phyloP scores from a whole-genome alignment of 2,797 vertebrate genomes.

The Coregonus sp. region DNA sequence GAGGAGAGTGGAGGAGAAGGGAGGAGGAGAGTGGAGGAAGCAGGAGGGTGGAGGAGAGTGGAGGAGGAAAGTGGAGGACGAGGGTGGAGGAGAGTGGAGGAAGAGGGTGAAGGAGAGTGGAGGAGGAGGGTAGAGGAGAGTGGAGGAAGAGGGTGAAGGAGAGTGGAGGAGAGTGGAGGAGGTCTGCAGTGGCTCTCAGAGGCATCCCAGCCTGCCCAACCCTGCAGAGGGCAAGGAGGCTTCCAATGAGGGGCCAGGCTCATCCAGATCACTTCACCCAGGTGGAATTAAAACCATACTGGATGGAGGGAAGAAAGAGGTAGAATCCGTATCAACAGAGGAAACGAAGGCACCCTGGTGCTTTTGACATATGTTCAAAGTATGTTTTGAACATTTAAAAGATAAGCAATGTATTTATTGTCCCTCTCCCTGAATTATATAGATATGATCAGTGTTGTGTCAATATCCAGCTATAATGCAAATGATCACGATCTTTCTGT shows the following conservation, averaged over 20 bases:
- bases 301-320: constrained; percentile 53
- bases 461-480: background rate
- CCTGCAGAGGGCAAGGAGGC: constrained; percentile 57
- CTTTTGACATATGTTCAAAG: background rate
- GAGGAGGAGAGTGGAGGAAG: too few species aligned
- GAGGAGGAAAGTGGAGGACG: too few species aligned
- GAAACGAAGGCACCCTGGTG: constrained; percentile 21
- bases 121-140: too few species aligned
- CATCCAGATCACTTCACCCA: constrained; percentile 67
- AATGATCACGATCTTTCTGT: background rate
- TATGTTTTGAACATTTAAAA: background rate
- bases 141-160: too few species aligned
- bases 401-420: background rate
- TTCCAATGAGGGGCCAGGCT: constrained; percentile 68
- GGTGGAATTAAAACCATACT: constrained; percentile 69
- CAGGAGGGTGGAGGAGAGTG: constrained; percentile 49
- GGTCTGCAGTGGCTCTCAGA: constrained; percentile 65
- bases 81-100: too few species aligned
- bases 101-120: too few species aligned
- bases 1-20: too few species aligned
- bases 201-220: constrained; percentile 60
- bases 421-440: background rate
- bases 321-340: constrained; percentile 47
- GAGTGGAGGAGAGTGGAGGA: constrained; percentile 15
- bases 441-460: background rate